Base-by-base conservation (phyloP, 2,797 vertebrate species). In the Notolabrus celidotus region DNA sequence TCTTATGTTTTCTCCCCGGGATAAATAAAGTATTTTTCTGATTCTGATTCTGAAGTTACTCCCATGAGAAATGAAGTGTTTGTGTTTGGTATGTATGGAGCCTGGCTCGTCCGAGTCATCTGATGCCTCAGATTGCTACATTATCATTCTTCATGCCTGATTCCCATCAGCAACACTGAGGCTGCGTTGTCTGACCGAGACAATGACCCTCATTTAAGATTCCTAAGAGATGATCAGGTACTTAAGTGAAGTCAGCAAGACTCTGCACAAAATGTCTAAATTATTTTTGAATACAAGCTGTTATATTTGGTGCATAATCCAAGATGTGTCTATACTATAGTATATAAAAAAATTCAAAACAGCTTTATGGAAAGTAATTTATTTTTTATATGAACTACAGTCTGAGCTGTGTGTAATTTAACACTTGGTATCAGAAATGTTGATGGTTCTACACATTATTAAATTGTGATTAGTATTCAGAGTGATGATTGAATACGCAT, bases 141-240 rank as follows among this genome's bases (percentile, higher is more conserved):
- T 88, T 87, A 88, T 86, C 84, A 88, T 92, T 84, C 89, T 53
- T 83, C 66, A 77, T 81, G 79, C 76, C 42, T 31, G 49, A 62
- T 73, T 85, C 52, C 59, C 77, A 71, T 70, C 39, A 67, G 61
- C 69, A 70, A 33, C 73, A 91, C 81, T 89, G 83, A 85, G 78
- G 56, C 61, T 16, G 29, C 20, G 15, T 87, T 93, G 90, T 92
- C 54, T 71, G 52, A 67, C 46, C 17, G 42, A 50, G 56, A 87
- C 79, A 81, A 75, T 71, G 29, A 14, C n/a, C 50, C 69, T 67
- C 10, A 67, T 70, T 72, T 49, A 49, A 36, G 67, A 88, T 85
- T 85, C 56, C 65, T 43, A 10, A 54, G 49, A 54, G 56, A 80
- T 75, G 51, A 77, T 39, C 62, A 60, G 61, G 59, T 70, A 64